These are phyloP conservation scores for Anomalospiza imberbis DNA, from an alignment of 2,797 vertebrate genomes.

Conservation along the genomic window DNA sequence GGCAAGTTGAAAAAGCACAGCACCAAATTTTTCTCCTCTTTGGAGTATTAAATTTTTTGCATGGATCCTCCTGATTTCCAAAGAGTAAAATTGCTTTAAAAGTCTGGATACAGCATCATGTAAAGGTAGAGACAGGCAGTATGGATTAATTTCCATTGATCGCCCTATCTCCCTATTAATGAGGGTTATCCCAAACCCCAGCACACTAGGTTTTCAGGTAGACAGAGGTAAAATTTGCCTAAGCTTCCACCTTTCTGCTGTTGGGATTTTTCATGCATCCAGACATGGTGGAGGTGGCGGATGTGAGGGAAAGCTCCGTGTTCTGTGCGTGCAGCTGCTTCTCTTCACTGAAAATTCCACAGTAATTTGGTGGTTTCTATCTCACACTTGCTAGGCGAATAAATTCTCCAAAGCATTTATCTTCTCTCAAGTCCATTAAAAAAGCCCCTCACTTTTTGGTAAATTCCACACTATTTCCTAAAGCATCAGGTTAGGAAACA, in stretches of 20 bases:
- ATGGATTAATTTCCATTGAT: background rate
- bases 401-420: background rate
- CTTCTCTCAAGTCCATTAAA: background rate
- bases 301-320: fast-evolving
- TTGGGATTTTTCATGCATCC: background rate
- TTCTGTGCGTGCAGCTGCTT: background rate
- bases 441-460: fast-evolving
- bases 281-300: background rate
- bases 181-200: background rate
- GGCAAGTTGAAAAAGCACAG: constrained; percentile 32
- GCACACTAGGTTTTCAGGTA: background rate
- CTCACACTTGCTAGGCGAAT: background rate
- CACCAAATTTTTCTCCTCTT: constrained; percentile 43
- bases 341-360: fast-evolving
- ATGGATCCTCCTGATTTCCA: constrained; percentile 41
- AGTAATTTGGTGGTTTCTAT: background rate
- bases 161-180: background rate
- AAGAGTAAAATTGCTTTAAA: constrained; percentile 25
- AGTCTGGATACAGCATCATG: background rate
- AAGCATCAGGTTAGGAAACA: background rate
- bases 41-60: constrained; percentile 43
- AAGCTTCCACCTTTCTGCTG: background rate
- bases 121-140: background rate
- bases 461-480: background rate
- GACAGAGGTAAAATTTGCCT: background rate